phyloP scores from a whole-genome alignment of 2,888 invertebrate species.

The Eristalinus sepulchralis region DNA sequence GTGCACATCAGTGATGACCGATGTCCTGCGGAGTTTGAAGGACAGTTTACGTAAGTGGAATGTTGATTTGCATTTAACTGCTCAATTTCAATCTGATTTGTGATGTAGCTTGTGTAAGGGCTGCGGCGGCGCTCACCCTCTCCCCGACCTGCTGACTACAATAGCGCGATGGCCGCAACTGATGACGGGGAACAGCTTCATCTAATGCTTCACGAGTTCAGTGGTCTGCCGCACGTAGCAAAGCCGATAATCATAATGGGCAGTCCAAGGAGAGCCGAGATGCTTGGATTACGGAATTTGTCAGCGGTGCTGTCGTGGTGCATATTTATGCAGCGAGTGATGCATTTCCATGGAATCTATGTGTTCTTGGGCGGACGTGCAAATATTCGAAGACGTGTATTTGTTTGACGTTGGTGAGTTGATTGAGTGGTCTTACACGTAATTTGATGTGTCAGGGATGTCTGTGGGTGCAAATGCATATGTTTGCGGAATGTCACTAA shows the following conservation, averaged over 20 bases:
- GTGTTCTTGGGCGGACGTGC: background rate
- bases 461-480: background rate
- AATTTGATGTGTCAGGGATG: background rate
- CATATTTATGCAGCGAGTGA: too few relatives aligned
- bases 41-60: constrained; percentile 27
- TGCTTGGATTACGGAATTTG: background rate
- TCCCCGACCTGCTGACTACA: background rate
- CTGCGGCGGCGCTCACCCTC: background rate
- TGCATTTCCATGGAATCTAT: background rate
- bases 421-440: background rate
- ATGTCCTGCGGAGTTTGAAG: constrained; percentile 9
- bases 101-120: constrained; percentile 17
- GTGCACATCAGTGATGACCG: background rate
- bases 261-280: background rate
- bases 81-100: constrained; percentile 38
- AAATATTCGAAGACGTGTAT: background rate
- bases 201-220: background rate
- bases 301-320: background rate
- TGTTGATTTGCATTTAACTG: constrained; percentile 52
- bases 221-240: background rate
- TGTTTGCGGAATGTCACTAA: background rate
- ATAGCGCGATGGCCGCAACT: background rate
- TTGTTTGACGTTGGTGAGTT: background rate
- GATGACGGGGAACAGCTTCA: background rate
- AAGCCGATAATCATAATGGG: background rate